These are phyloP conservation scores for Cnemophilus loriae DNA, from an alignment of 2,113 vertebrate genomes.

Conservation along the genomic window DNA sequence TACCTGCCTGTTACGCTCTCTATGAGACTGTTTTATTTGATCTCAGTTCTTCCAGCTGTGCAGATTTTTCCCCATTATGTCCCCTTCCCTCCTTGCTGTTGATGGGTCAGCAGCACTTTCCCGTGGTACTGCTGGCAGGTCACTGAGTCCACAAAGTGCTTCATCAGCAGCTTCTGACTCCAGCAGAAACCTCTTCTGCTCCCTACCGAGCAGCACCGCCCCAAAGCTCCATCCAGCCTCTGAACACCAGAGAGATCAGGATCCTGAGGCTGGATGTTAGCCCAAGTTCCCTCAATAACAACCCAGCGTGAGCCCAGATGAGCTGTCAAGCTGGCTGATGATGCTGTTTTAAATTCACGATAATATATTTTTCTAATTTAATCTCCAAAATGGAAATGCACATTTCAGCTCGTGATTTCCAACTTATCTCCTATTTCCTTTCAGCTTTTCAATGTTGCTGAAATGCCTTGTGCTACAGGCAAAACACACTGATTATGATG, in stretches of 20 bases:
- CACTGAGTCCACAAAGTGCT: neutral
- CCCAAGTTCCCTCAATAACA: constrained; percentile 1
- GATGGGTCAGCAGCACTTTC: neutral
- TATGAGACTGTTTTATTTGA: neutral
- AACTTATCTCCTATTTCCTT: constrained; percentile 48
- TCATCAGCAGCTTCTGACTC: neutral
- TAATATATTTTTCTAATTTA: constrained; percentile 63
- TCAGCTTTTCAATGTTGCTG: constrained; percentile 49
- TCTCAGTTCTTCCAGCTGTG: neutral
- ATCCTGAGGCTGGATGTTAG: neutral
- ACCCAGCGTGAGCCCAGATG: neutral
- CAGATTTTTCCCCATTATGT: neutral
- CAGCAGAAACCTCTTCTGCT: neutral
- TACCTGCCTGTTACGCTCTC: neutral
- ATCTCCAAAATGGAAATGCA: constrained; percentile 48
- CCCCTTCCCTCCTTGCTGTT: neutral
- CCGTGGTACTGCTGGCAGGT: neutral
- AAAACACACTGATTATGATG: constrained; percentile 64
- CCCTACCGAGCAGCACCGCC: neutral
- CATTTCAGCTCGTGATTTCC: constrained; percentile 54
- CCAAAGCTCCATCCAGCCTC: neutral
- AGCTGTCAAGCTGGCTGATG: constrained; percentile 59
- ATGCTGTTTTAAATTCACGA: constrained; percentile 54
- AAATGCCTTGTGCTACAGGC: constrained; percentile 68
- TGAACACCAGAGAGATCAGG: neutral